Base-by-base conservation (phyloP, 2,888 invertebrate species). In the Omphaloscelis lunosa region DNA sequence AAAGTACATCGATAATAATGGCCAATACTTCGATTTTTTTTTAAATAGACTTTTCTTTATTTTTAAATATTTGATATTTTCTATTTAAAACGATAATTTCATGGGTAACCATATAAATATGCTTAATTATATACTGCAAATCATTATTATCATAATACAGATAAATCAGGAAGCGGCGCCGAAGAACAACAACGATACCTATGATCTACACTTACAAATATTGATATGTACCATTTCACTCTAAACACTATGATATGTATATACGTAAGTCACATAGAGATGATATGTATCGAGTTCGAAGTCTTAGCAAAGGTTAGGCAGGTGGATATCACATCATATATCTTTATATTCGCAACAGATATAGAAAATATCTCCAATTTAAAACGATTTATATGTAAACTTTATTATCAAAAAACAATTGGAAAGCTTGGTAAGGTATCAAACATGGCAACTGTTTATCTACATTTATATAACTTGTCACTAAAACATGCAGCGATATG, bases 161-260 rank as follows among this genome's bases (percentile, higher is more conserved):
- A 75, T 51, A 77, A 85, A 91, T 91, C 90, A 92, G 92, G 89
- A 90, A 93, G 92, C 93, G 91, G 89, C 93, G 92, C 89, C 93
- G 93, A 93, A 95, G 94, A 95, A 95, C 96, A 96, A 96, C 96
- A 96, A 96, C 94, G 91, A 95, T 93, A 86, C 92, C 94, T 95
- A 95, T 92, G 89, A 77, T 81, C 95, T 96, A 96, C 95, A 59
- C 94, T 95, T 95, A 95, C 51, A 82, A 72, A 59, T 89, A 92
- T 75, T 89, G 92, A 92, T 92, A 92, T 92, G 92, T 92, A 87
- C 85, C 85, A 81, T 86, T 91, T 83, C 90, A 91, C 88, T 88
- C 89, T 91, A 91, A 82, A 88, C 84, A 86, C 88, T 91, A 92
- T 83, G 88, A 89, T 88, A 86, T 89, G 82, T 89, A 86, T 88